A percentile compares a stretch with the other conserved stretches of the same genome.
Conservation (phyloP, 2,113 vertebrate genomes). For the Pedionomus torquatus region DNA sequence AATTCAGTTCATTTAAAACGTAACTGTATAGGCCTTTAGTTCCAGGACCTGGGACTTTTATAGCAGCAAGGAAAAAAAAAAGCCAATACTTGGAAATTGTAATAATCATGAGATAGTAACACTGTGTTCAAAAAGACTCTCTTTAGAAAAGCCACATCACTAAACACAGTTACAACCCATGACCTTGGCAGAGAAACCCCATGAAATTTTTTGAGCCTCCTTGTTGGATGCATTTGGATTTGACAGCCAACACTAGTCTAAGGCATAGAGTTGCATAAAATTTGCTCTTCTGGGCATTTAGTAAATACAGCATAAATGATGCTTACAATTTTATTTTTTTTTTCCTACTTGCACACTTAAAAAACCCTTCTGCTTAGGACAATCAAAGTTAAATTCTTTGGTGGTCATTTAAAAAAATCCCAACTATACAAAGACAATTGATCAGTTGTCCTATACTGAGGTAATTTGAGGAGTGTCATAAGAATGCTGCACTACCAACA, state of each 20-base stretch:
- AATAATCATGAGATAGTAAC: neutral
- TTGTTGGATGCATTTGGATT: neutral
- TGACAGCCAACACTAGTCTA: neutral
- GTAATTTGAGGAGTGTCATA: neutral
- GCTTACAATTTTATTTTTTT: neutral
- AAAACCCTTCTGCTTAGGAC: neutral
- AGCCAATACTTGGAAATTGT: neutral
- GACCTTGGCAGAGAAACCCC: neutral
- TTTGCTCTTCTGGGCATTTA: neutral
- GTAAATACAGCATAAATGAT: conserved; percentile 15
- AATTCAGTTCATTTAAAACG: neutral
- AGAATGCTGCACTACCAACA: neutral
- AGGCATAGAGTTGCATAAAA: conserved; percentile 46
- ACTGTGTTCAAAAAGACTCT: neutral
- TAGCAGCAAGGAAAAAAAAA: neutral
- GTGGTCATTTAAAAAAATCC: conserved; percentile 28
- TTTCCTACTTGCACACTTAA: neutral
- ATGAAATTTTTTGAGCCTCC: neutral
- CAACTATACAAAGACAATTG: neutral
- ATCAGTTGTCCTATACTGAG: conserved; percentile 27
- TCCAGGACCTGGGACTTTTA: neutral
- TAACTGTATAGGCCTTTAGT: neutral
- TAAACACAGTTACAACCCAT: neutral
- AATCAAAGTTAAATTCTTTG: conserved; percentile 49
- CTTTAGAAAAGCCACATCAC: neutral